Conservation (phyloP, 2,888 invertebrate genomes). For the Eupeodes luniger region DNA sequence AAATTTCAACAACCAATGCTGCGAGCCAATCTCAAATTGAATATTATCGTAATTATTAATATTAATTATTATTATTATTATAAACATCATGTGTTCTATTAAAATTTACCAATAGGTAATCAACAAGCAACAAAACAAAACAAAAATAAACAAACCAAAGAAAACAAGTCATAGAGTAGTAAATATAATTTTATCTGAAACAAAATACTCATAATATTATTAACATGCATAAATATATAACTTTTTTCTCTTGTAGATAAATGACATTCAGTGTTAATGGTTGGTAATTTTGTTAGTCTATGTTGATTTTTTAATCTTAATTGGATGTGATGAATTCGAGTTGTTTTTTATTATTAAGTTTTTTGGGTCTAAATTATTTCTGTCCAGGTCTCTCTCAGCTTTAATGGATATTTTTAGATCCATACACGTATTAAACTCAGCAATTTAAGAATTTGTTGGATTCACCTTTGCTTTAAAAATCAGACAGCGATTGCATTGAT, state of each 20-base stretch:
- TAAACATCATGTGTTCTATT: conserved; percentile 62
- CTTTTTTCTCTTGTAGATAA: conserved; percentile 47
- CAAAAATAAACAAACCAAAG: conserved; percentile 38
- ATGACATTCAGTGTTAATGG: conserved; percentile 19
- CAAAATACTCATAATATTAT: conserved; percentile 59
- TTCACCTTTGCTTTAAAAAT: no score
- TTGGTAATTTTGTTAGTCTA: background rate
- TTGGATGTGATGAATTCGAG: no score
- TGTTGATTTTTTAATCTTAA: background rate
- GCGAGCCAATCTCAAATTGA: conserved; percentile 35
- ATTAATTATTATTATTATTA: conserved; percentile 18
- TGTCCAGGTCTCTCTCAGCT: no score
- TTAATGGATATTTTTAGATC: no score
- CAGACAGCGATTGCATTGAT: no score
- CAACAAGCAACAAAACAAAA: conserved; percentile 15
- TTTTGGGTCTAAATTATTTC: no score
- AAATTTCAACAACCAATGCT: conserved; percentile 21
- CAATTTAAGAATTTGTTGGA: no score
- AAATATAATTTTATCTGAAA: conserved; percentile 59
- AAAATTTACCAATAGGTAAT: conserved; percentile 52
- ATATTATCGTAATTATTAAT: conserved; percentile 36
- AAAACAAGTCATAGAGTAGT: conserved; percentile 62
- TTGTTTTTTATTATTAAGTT: no score
- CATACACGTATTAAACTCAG: no score
- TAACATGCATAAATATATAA: conserved; percentile 7